Base-by-base conservation (phyloP, 2,797 vertebrate species). In the Perodicticus potto region DNA sequence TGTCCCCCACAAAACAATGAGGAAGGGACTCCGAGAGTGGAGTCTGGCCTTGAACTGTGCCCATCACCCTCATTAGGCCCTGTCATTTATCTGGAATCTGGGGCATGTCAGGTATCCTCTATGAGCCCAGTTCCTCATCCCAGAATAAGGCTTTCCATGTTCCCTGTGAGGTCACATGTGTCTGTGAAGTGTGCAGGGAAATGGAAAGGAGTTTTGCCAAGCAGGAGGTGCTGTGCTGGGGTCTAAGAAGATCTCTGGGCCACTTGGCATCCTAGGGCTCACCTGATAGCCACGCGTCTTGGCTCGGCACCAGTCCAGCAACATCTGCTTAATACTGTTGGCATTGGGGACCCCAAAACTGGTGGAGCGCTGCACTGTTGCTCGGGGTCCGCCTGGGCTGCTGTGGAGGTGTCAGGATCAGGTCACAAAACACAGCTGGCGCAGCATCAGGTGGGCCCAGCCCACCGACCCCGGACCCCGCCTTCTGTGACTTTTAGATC, bases 261-360 rank as follows among this genome's bases (percentile, higher is more conserved):
- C 13, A 3, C 85, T 12, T 34, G 83, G 95, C 22, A 12, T 73
- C 70, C 7, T 0, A 3, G 40, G 14, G 90, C 99, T 98, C 96
- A 99, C 99, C 99, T 99, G 99, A 0, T 99, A 99, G 67, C 99
- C 99, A 3, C 99, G 99, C 1, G 99, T 99, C 98, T 99, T 99
- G 91, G 99, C 99, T 77, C 99, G 98, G 98, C 99, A 99, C 99
- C 99, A 99, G 98, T 99, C 99, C 74, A 99, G 98, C 97, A 99
- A 99, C 99, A 99, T 99, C 98, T 99, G 99, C 97, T 99, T 99
- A 98, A 99, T 99, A 98, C 99, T 99, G 98, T 99, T 99, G 83
- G 99, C 99, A 0, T 99, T 99, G 97, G 99, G 99, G 45, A 99
- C 99, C 0, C 99, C 99, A 0, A 99, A 99, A 97, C 99, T 99